Base-by-base conservation (phyloP, 1,140 invertebrate genomes). In the Aphidius gifuensis region DNA sequence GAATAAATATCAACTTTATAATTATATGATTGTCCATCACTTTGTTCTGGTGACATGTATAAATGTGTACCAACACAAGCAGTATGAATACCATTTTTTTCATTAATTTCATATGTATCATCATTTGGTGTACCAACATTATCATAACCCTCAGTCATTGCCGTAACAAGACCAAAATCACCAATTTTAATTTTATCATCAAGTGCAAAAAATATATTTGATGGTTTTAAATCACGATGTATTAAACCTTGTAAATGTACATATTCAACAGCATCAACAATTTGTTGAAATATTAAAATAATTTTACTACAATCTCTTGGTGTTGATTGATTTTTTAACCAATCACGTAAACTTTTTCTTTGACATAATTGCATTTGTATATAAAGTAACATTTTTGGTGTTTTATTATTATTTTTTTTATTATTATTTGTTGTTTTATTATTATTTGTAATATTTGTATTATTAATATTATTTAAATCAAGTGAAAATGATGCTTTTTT, bases 1-100 rank as follows among this genome's bases (percentile, higher is more conserved):
- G 96, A 94, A 81, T 93, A 99, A 61, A 99, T 97, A 75, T 99
- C 97, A 43, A 98, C 94, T 83, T 98, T 98, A 71, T 93, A 92
- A 73, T 91, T 90, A 76, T 98, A 98, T 3, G 85, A 81, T 62
- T 87, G 83, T 2, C 90, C 89, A 9, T 83, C 79, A 9, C 90
- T 81, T 82, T 98, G 96, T 79, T 99, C 97, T 32, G 96, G 96
- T 61, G 95, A 97, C 96, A 98, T 98, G 75, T 99, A 99, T 1
- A 98, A 80, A 46, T 92, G 88, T 1, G 97, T 99, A 16, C 96
- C 94, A 58, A 92, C 89, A 67, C 85, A 80, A 47, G 86, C 84
- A 1, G 90, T 92, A 67, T 90, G 89, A 43, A 79, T 54, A 23
- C 60, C 67, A 59, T 71, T 65, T 42, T 64, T 49, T 60, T 50